phyloP scores from a whole-genome alignment of 2,797 vertebrate species.

The Valencia hispanica region DNA sequence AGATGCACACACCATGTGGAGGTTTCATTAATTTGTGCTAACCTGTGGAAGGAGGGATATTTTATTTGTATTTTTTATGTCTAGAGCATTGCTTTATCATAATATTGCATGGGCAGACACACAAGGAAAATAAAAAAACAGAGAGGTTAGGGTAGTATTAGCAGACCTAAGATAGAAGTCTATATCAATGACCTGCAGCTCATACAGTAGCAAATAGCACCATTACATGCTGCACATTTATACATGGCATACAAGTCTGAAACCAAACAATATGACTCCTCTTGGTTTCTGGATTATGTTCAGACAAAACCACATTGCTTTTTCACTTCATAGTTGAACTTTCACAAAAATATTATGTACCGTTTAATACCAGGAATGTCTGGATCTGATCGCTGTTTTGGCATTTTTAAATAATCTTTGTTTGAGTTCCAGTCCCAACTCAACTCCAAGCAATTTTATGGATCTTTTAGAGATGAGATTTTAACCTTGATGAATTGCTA shows the following conservation, averaged over 20 bases:
- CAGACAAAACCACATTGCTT: background rate
- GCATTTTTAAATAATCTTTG: background rate
- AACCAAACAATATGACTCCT: background rate
- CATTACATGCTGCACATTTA: background rate
- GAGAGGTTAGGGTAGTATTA: background rate
- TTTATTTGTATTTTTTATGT: slow-evolving; percentile 18
- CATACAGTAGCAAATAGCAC: background rate
- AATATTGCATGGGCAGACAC: background rate
- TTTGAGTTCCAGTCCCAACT: background rate
- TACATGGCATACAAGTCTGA: background rate
- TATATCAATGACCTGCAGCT: background rate
- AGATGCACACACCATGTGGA: slow-evolving; percentile 27
- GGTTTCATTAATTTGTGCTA: slow-evolving; percentile 27
- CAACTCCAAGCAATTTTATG: too few species aligned
- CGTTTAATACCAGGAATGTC: background rate
- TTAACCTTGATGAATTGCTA: too few species aligned
- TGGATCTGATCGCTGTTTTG: background rate
- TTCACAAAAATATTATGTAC: background rate
- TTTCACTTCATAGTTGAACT: background rate
- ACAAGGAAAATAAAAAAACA: background rate
- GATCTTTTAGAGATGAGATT: too few species aligned
- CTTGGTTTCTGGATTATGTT: background rate
- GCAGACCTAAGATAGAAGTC: background rate
- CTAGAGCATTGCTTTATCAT: slow-evolving; percentile 10
- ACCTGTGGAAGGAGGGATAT: slow-evolving; percentile 1